Evolutionary conservation across 2,888 invertebrate species (phyloP).

Genomic region (Campopleginae sp.): DNA sequence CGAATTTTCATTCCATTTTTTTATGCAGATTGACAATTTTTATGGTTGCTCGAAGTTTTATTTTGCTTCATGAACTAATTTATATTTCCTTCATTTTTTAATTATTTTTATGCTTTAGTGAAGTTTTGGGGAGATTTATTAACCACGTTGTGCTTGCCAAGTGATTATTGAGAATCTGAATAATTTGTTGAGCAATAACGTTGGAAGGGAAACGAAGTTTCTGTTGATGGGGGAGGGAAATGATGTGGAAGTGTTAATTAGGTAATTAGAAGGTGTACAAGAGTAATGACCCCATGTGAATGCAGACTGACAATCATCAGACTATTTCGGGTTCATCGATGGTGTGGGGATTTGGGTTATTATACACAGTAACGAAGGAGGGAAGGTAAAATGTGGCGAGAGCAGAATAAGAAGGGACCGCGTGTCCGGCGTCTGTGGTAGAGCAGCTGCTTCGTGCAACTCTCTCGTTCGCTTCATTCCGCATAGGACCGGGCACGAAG

Average conservation of each 20-base stretch:
- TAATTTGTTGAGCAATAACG: not conserved
- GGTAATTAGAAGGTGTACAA: conserved; percentile 37
- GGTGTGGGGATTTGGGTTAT: conserved; percentile 33
- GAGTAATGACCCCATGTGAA: conserved; percentile 48
- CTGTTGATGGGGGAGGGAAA: not conserved
- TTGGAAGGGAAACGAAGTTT: not conserved
- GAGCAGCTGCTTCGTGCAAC: conserved; percentile 70
- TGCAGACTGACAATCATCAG: conserved; percentile 40
- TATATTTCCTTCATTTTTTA: no score
- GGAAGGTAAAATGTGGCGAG: conserved; percentile 46
- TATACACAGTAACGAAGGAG: conserved; percentile 35
- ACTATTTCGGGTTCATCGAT: conserved; percentile 10
- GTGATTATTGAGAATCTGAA: not conserved
- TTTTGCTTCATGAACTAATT: no score
- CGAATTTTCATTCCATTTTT: no score
- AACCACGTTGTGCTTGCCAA: no score
- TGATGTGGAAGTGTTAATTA: conserved; percentile 10
- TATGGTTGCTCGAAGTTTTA: no score
- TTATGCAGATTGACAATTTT: no score
- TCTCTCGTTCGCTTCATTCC: conserved; percentile 78
- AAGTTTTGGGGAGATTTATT: no score
- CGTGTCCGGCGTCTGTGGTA: conserved; percentile 74
- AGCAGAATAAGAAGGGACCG: conserved; percentile 67
- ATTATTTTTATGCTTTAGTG: no score
- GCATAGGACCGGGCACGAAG: conserved; percentile 74